These are phyloP conservation scores for Carcinoscorpius rotundicauda DNA, from an alignment of 1,140 invertebrate species.

Conservation along the genomic window DNA sequence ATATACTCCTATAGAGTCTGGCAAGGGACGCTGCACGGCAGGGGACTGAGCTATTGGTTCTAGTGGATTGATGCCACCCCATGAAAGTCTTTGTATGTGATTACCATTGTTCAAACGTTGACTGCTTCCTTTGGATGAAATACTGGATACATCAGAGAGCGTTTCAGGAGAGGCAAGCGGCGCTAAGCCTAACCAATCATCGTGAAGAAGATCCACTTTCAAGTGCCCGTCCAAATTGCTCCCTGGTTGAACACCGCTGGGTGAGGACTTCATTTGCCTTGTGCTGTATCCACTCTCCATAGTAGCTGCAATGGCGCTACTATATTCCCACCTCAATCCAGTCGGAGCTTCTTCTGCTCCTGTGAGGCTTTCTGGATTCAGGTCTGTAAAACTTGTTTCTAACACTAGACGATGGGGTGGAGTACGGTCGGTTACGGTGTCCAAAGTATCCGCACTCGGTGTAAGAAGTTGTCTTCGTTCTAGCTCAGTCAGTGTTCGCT, in stretches of 20 bases:
- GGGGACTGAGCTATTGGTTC: slow-evolving; percentile 20
- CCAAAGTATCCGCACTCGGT: slow-evolving; percentile 14
- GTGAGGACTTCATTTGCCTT: not conserved
- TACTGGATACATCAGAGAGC: slow-evolving; percentile 57
- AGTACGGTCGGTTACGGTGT: slow-evolving; percentile 31
- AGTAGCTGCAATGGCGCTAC: slow-evolving; percentile 11
- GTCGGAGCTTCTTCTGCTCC: slow-evolving; percentile 10
- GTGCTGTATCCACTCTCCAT: slow-evolving; percentile 5
- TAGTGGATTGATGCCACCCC: slow-evolving; percentile 16
- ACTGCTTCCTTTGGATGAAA: slow-evolving; percentile 28
- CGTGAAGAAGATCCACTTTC: slow-evolving; percentile 29
- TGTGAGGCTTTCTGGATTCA: slow-evolving; percentile 25
- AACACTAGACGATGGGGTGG: slow-evolving; percentile 46
- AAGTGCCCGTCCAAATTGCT: not conserved
- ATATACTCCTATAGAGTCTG: not conserved
- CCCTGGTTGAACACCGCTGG: slow-evolving; percentile 16
- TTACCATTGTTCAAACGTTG: slow-evolving; percentile 16
- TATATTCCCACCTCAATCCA: slow-evolving; percentile 23
- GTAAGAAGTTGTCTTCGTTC: slow-evolving; percentile 20
- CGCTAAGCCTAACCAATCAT: slow-evolving; percentile 50
- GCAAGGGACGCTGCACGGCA: slow-evolving; percentile 15
- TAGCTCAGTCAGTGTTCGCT: slow-evolving; percentile 27
- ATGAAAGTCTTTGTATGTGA: slow-evolving; percentile 8
- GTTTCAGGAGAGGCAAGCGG: slow-evolving; percentile 75
- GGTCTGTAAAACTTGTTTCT: slow-evolving; percentile 61